These are phyloP conservation scores for Nestor notabilis DNA, from an alignment of 2,113 vertebrate genomes.

Conservation along the genomic window DNA sequence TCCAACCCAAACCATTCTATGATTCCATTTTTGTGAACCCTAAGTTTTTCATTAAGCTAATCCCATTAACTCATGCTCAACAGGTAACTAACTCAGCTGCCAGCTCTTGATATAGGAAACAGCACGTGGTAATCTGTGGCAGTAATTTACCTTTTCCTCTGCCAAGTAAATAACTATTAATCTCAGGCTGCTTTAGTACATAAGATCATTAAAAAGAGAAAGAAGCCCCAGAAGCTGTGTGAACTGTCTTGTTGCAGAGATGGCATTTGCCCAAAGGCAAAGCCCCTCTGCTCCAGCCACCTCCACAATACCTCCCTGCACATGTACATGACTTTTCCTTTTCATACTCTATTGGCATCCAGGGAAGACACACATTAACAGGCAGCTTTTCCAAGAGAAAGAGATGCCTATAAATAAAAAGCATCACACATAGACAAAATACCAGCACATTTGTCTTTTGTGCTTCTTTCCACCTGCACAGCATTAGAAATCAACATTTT, in stretches of 20 bases:
- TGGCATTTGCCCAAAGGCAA: not conserved
- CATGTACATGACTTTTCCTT: rapidly evolving
- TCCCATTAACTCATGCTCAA: not conserved
- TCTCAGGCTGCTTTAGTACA: not conserved
- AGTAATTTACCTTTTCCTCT: not conserved
- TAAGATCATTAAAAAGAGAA: not conserved
- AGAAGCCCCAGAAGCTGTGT: not conserved
- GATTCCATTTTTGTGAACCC: not conserved
- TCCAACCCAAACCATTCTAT: too few relatives aligned
- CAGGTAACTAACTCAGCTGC: not conserved
- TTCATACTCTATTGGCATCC: rapidly evolving
- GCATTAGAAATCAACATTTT: not conserved
- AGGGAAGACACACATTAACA: not conserved
- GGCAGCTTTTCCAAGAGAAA: not conserved
- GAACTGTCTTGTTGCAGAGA: not conserved
- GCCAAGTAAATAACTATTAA: not conserved
- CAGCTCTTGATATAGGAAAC: not conserved
- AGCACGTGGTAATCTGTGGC: not conserved
- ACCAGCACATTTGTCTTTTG: not conserved
- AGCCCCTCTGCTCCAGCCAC: not conserved
- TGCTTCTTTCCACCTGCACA: not conserved
- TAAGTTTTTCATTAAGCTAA: not conserved
- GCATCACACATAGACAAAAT: not conserved
- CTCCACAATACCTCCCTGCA: too few relatives aligned
- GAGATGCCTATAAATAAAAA: not conserved